These are phyloP conservation scores for Stictonetta naevosa DNA, from an alignment of 2,113 vertebrate genomes.

Conservation along the genomic window DNA sequence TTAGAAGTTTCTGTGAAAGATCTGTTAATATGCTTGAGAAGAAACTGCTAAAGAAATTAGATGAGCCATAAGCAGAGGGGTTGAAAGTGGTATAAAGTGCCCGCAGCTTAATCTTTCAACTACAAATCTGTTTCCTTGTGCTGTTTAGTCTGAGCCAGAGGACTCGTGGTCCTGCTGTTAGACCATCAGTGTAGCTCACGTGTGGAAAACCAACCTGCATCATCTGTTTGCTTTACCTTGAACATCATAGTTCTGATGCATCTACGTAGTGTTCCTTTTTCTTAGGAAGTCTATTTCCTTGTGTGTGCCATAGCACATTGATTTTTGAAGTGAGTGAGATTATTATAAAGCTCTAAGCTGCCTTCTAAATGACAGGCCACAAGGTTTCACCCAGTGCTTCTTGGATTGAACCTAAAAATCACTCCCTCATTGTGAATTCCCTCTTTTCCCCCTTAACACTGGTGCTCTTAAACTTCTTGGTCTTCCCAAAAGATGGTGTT, in stretches of 20 bases:
- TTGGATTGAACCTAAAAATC: background rate
- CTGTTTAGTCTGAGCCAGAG: background rate
- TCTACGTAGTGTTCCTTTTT: background rate
- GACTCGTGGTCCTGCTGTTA: background rate
- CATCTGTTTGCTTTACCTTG: background rate
- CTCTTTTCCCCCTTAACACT: background rate
- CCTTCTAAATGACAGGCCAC: background rate
- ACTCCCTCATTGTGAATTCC: background rate
- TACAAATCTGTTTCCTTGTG: background rate
- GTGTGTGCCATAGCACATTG: background rate
- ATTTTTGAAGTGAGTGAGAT: background rate
- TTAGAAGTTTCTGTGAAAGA: background rate
- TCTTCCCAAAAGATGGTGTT: background rate
- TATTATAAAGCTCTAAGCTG: background rate
- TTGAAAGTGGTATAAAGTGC: background rate
- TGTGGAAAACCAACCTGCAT: background rate
- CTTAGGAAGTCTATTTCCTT: background rate
- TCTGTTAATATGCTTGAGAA: background rate
- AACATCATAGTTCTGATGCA: background rate
- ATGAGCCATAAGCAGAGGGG: background rate
- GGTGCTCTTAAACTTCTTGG: background rate
- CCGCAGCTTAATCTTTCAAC: background rate
- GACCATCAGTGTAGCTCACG: no score
- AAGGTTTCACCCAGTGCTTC: background rate
- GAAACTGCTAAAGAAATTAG: background rate